Conservation (phyloP, 2,113 vertebrate species). For the Asarcornis scutulata region DNA sequence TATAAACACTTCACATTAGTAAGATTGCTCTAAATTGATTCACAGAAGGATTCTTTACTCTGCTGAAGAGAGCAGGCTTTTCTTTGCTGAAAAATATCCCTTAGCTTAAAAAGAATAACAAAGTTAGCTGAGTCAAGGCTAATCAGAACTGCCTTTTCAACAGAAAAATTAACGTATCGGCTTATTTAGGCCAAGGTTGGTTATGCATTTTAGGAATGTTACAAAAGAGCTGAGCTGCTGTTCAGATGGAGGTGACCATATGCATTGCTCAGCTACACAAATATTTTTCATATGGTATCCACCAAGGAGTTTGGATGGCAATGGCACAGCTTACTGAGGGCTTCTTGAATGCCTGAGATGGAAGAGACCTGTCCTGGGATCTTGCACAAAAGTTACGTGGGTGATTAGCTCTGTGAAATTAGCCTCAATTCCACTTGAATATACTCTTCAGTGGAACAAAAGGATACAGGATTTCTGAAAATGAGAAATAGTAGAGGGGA, state of each 20-base stretch:
- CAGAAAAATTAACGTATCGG: neutral
- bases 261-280: neutral
- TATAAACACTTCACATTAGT: neutral
- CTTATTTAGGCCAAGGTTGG: neutral
- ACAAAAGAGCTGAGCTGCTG: neutral
- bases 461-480: neutral
- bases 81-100: neutral
- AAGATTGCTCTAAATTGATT: neutral
- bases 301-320: neutral
- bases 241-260: neutral
- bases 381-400: neutral
- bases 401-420: neutral
- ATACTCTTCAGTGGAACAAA: rapidly evolving
- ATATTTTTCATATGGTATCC: neutral
- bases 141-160: neutral
- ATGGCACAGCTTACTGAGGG: neutral
- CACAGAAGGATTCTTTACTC: neutral
- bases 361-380: neutral
- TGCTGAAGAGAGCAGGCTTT: neutral
- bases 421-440: neutral
- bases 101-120: neutral
- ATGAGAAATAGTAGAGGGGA: neutral
- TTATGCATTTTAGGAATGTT: neutral
- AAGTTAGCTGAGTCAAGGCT: neutral
- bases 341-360: neutral